Evolutionary conservation across 1,140 invertebrate genomes (phyloP).

Genomic region (Drosophila erecta): DNA sequence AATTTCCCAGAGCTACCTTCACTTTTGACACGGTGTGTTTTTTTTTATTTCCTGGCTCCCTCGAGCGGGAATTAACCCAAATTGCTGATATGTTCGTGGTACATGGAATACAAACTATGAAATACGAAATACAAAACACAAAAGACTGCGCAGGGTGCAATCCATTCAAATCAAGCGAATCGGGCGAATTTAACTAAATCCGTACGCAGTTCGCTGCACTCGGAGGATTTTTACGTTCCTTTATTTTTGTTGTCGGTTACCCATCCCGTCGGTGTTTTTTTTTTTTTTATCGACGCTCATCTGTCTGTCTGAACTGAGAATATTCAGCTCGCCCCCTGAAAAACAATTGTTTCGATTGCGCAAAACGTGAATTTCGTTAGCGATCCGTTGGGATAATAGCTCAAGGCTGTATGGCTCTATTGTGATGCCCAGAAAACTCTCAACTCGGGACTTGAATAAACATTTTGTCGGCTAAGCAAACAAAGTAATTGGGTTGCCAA

Average conservation of each 20-base stretch:
- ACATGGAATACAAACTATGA: neutral
- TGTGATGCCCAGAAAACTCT: conserved; percentile 28
- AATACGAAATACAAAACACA: neutral
- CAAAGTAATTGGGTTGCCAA: conserved; percentile 75
- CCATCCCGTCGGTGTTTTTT: neutral
- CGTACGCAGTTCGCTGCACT: conserved; percentile 44
- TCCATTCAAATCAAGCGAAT: conserved; percentile 19
- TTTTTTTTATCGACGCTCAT: conserved; percentile 61
- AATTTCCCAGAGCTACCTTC: neutral
- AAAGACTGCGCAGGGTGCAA: conserved; percentile 15
- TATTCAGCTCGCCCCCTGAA: conserved; percentile 24
- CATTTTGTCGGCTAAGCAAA: conserved; percentile 76
- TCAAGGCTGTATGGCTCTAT: conserved; percentile 78
- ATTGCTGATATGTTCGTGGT: conserved; percentile 9
- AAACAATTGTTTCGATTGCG: conserved; percentile 76
- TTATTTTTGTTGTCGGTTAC: conserved; percentile 32
- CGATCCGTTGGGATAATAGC: conserved; percentile 70
- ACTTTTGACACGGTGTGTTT: conserved; percentile 9
- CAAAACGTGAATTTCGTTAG: conserved; percentile 53
- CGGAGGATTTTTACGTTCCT: conserved; percentile 19
- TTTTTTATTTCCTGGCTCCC: neutral
- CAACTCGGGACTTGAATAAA: conserved; percentile 64
- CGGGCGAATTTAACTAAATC: conserved; percentile 8
- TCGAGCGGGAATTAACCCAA: conserved; percentile 11
- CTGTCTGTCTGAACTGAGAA: conserved; percentile 10